Base-by-base conservation (phyloP, 1,140 invertebrate species). In the Grapholita molesta region DNA sequence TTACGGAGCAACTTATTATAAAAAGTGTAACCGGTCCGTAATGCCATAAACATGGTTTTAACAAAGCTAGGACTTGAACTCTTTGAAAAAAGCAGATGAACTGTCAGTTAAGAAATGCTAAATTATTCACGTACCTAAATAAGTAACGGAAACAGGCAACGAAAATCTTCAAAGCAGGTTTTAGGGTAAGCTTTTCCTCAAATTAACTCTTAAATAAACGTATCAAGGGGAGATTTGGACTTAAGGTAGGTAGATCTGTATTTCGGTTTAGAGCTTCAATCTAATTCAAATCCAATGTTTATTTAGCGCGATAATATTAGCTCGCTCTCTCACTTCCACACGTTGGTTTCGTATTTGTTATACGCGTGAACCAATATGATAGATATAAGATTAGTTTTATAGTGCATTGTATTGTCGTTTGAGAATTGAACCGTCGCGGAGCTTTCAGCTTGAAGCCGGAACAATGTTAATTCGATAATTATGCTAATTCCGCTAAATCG, bases 391-490 rank as follows among this genome's bases (percentile, higher is more conserved):
- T 21, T 8, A 0, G 4, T 15, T n/a, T n/a, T n/a, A n/a, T n/a
- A n/a, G n/a, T n/a, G n/a, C 35, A 18, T 48, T n/a, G 21, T 8
- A 48, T 48, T 48, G 42, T 21, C 42, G 9, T 21, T 48, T 21
- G 42, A 48, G 42, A 48, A 48, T 48, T 6, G 7, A 48, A 18
- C 42, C 73, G 69, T 71, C 70, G 71, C 71, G 71, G 69, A 66
- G 52, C 69, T 75, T 75, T 55, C 73, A 72, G 66, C 66, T 71
- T 68, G 73, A 75, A 75, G 70, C 73, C 55, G 73, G 70, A 68
- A 75, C 73, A 75, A 72, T 72, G 70, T 72, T 75, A 75, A 75
- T 75, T 72, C 73, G 73, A 72, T 75, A 75, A 71, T 72, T 75
- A 75, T 75, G 73, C 61, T 72, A 75, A 75, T 75, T 70, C 64